Evolutionary conservation across 2,797 vertebrate genomes (phyloP), one percentile per base, ranked within the genome.

Genomic region (Macrochelys suwanniensis): DNA sequence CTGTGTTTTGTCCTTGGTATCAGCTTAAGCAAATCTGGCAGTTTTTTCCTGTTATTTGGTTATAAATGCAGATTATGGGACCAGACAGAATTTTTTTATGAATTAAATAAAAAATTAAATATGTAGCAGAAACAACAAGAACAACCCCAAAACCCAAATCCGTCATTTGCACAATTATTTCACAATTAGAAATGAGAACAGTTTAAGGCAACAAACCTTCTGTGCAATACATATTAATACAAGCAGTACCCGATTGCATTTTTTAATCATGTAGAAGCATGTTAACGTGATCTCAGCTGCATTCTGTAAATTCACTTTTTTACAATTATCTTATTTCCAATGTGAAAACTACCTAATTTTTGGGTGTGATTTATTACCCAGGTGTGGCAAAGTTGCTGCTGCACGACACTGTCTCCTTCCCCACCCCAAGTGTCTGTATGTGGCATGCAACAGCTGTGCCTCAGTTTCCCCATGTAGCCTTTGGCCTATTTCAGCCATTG

Each of bases 1-100:
- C 98, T 98, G 97, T 97, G 97, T 97, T 98, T 98, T 98, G 97
- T 98, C 98, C 98, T 97, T 79, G 98, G 97, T 95, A 96, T 98
- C 98, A 97, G 97, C 96, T 97, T 96, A 96, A 98, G 99, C 98
- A 97, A 98, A 98, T 96, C 98, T 97, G 96, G 98, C 98, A 99
- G 98, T 99, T 98, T 98, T 98, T 99, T 99, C 99, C 99, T 99
- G 99, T 99, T 99, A 92, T 99, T 99, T 98, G 98, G 98, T 98
- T 98, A 96, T 96, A 98, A 97, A 87, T 94, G 97, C 95, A 89
- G 97, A 88, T 94, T 91, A 83, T 96, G 94, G 97, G 97, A 96
- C 97, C 7, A 95, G 94, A 89, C 91, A 95, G 33, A 95, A 95
- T 91, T 49, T 94, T 82, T 97, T 94, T 92, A 84, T 96, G 88